Conservation (phyloP, 2,113 vertebrate species). For the Leptodactylus fuscus region DNA sequence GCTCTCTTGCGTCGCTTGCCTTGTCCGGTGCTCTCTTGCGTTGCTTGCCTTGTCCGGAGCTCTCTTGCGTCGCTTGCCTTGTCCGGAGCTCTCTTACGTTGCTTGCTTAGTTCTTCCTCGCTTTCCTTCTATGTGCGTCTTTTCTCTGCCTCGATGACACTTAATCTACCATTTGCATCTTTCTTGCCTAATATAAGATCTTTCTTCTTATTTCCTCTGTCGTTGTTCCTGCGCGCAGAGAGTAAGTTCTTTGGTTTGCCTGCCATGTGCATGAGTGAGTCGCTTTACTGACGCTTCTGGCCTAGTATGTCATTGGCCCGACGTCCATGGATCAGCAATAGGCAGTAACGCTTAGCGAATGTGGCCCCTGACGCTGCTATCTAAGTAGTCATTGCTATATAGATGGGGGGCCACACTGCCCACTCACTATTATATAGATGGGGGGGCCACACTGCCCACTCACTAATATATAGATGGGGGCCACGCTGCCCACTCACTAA, state of each 20-base stretch:
- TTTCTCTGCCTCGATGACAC: neutral
- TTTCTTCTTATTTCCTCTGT: slow-evolving; percentile 33
- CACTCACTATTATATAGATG: no score
- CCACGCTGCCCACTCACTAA: no score
- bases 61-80: neutral
- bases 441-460: no score
- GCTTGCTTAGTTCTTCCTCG: neutral
- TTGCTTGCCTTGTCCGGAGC: neutral
- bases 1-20: neutral
- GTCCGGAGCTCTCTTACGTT: neutral
- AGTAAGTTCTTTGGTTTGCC: slow-evolving; percentile 41
- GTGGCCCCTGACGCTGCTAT: slow-evolving; percentile 12
- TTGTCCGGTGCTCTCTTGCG: neutral
- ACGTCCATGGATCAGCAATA: neutral
- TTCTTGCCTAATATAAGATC: slow-evolving; percentile 1
- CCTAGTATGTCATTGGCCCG: neutral
- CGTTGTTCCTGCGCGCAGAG: slow-evolving; percentile 35
- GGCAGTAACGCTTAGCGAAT: slow-evolving; percentile 33
- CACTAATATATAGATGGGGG: no score
- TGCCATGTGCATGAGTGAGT: slow-evolving; percentile 26
- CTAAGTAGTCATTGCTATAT: neutral
- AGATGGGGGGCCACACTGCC: no score
- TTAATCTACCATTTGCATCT: neutral
- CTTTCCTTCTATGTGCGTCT: neutral
- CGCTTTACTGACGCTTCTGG: slow-evolving; percentile 21